Evolutionary conservation across 2,888 invertebrate species (phyloP).

Genomic region (Heliconius charithonia): DNA sequence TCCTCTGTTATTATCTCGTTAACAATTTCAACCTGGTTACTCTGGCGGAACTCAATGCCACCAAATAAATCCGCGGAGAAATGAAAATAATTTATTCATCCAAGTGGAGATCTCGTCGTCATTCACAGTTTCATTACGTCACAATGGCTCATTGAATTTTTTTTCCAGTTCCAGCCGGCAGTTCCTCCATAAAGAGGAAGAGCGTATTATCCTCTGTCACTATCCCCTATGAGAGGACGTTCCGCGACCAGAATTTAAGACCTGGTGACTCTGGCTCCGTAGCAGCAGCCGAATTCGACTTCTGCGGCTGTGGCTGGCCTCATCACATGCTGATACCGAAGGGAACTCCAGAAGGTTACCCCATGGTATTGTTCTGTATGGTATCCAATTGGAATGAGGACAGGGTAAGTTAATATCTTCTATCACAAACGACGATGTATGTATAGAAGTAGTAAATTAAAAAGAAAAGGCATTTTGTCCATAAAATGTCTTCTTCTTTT

Average conservation of each 20-base stretch:
- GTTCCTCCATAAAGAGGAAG: conserved; percentile 85
- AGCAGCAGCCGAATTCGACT: conserved; percentile 85
- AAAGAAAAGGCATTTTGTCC: too few species aligned
- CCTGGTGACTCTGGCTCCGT: conserved; percentile 81
- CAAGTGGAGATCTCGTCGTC: neutral
- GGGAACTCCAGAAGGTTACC: conserved; percentile 86
- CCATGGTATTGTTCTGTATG: conserved; percentile 90
- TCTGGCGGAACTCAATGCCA: too few species aligned
- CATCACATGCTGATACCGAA: conserved; percentile 91
- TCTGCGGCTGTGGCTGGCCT: conserved; percentile 96
- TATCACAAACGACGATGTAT: neutral
- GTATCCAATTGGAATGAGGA: conserved; percentile 89
- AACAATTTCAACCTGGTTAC: too few species aligned
- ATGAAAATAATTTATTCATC: neutral
- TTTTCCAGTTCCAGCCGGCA: conserved; percentile 85
- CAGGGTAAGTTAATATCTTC: conserved; percentile 67
- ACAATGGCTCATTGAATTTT: neutral
- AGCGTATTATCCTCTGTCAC: conserved; percentile 92
- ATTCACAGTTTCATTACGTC: neutral
- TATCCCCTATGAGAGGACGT: conserved; percentile 92
- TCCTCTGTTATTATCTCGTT: neutral
- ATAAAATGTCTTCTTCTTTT: too few species aligned
- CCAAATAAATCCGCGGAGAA: neutral
- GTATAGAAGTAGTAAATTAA: too few species aligned
- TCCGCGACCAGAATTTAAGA: conserved; percentile 86